A percentile compares a stretch with the other conserved stretches of the same genome.
phyloP scores from a whole-genome alignment of 2,888 invertebrate genomes.

The Leucoma salicis region DNA sequence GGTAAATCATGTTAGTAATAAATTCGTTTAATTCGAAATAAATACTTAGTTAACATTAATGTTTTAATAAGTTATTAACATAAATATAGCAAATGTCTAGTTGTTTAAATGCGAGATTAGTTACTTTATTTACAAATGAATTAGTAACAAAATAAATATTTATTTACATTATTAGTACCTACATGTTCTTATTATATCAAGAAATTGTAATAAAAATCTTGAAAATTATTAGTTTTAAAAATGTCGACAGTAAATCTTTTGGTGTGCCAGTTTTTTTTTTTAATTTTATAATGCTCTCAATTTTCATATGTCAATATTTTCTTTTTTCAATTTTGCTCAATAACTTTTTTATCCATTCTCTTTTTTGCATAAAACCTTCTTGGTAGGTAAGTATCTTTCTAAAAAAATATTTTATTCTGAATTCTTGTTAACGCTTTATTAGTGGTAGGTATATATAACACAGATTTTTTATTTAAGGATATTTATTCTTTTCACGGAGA shows the following conservation, averaged over 20 bases:
- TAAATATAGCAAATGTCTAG: slow-evolving; percentile 52
- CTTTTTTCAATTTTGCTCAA: slow-evolving; percentile 27
- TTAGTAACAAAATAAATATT: slow-evolving; percentile 61
- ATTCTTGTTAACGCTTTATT: no score
- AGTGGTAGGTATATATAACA: no score
- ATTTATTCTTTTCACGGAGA: no score
- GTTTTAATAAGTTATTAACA: slow-evolving; percentile 56
- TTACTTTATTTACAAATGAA: slow-evolving; percentile 61
- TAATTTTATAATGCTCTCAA: slow-evolving; percentile 14
- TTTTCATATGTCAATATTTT: slow-evolving; percentile 2
- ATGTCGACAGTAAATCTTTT: background rate
- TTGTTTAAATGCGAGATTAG: slow-evolving; percentile 73
- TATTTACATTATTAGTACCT: slow-evolving; percentile 62
- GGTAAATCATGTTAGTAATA: slow-evolving; percentile 42
- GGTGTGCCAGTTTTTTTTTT: slow-evolving; percentile 6
- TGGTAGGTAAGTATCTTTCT: slow-evolving; percentile 12
- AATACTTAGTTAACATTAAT: slow-evolving; percentile 60
- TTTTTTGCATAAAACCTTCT: slow-evolving; percentile 25
- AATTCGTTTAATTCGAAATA: slow-evolving; percentile 71
- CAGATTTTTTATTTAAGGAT: no score
- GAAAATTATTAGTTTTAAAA: slow-evolving; percentile 3
- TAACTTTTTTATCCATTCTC: slow-evolving; percentile 29
- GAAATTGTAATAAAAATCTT: slow-evolving; percentile 32
- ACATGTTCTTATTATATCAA: slow-evolving; percentile 30
- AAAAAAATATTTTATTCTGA: no score